These are phyloP conservation scores for Virgularia gustaviana DNA, from an alignment of 92 coral and sea anemone genomes.

Conservation along the genomic window DNA sequence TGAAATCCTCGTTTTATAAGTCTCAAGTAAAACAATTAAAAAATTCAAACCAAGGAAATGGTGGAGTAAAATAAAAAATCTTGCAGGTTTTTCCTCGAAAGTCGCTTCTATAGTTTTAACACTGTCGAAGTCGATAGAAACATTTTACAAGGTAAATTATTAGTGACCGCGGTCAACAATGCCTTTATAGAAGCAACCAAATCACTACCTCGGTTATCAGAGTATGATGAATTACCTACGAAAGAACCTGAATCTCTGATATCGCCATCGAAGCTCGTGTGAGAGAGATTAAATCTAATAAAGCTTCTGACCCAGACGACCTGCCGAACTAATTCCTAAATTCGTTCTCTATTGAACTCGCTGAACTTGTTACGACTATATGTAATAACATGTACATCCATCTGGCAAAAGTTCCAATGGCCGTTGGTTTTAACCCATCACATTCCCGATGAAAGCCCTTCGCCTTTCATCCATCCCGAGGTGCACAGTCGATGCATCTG, in stretches of 20 bases:
- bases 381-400: slow-evolving; percentile 15
- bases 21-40: slow-evolving; percentile 38
- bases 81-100: slow-evolving; percentile 33
- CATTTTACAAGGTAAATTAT: slow-evolving; percentile 28
- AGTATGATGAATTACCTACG: slow-evolving; percentile 17
- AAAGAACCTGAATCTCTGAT: slow-evolving; percentile 31
- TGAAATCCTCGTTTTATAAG: slow-evolving; percentile 21
- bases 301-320: slow-evolving; percentile 19
- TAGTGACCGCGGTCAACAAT: slow-evolving; percentile 30
- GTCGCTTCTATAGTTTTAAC: slow-evolving; percentile 21
- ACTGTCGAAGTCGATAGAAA: slow-evolving; percentile 18
- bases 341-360: slow-evolving; percentile 12
- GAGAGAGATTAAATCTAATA: slow-evolving; percentile 1
- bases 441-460: too few species aligned
- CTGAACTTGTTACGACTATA: slow-evolving; percentile 17
- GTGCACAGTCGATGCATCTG: too few species aligned
- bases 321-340: slow-evolving; percentile 20
- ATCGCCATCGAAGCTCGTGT: slow-evolving; percentile 21
- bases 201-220: slow-evolving; percentile 24
- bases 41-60: slow-evolving; percentile 34
- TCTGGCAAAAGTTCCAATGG: slow-evolving; percentile 23
- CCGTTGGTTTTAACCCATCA: too few species aligned
- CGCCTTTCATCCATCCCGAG: too few species aligned
- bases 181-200: slow-evolving; percentile 31
- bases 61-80: slow-evolving; percentile 34